Evolutionary conservation across 2,113 vertebrate genomes (phyloP).

Genomic region (Arvicanthis niloticus): DNA sequence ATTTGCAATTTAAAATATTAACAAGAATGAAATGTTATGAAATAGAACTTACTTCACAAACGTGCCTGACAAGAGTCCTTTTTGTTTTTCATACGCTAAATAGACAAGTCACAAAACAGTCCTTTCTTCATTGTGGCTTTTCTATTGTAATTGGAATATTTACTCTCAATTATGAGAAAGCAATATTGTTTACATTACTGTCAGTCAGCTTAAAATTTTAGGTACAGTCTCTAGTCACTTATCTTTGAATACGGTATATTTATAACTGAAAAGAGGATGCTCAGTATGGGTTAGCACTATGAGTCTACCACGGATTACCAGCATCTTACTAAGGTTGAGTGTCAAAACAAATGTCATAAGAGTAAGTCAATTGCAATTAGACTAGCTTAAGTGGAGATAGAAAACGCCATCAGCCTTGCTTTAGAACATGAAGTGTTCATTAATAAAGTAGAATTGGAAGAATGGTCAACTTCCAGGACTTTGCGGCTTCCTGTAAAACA

Average conservation of each 20-base stretch:
- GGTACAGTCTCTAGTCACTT: not conserved
- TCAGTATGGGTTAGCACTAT: not conserved
- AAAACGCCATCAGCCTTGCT: not conserved
- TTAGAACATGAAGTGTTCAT: conserved; percentile 29
- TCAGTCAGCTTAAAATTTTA: conserved; percentile 38
- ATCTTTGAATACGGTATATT: conserved; percentile 47
- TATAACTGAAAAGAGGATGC: conserved; percentile 15
- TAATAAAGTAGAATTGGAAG: not conserved
- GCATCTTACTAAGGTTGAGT: not conserved
- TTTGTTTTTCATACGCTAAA: not conserved
- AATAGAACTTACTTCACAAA: conserved; percentile 49
- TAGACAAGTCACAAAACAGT: conserved; percentile 31
- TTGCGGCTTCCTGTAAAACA: conserved; percentile 27
- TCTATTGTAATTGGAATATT: conserved; percentile 40
- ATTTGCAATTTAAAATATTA: conserved; percentile 82
- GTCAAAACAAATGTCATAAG: conserved; percentile 1
- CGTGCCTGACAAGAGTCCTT: conserved; percentile 1
- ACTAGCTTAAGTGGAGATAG: conserved; percentile 29
- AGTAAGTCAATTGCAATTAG: not conserved
- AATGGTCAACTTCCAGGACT: conserved; percentile 25
- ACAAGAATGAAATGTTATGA: conserved; percentile 60
- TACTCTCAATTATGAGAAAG: conserved; percentile 26
- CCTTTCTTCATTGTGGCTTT: not conserved
- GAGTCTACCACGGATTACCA: not conserved
- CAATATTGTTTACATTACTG: conserved; percentile 15